These are phyloP conservation scores for Oscheius sp. DNA, from an alignment of 2,888 invertebrate species.

Conservation along the genomic window DNA sequence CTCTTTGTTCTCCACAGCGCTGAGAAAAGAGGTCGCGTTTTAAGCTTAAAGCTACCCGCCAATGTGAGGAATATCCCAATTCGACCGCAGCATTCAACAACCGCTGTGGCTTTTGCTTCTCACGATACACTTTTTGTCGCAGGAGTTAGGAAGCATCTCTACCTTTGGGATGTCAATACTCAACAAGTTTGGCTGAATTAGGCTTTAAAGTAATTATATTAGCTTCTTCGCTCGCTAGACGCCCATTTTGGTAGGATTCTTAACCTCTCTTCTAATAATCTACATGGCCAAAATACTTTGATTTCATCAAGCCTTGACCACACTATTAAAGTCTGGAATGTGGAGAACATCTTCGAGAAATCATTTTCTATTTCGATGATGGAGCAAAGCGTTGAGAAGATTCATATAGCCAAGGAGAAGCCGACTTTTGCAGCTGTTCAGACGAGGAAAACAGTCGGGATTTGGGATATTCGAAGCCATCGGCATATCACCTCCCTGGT, in stretches of 20 bases:
- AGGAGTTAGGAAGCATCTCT: conserved; percentile 90
- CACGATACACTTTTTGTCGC: conserved; percentile 90
- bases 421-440: conserved; percentile 85
- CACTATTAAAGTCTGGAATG: conserved; percentile 94
- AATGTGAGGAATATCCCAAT: conserved; percentile 65
- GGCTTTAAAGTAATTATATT: not conserved
- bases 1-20: conserved; percentile 53
- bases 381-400: conserved; percentile 90
- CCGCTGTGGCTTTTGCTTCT: conserved; percentile 89
- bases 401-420: conserved; percentile 77
- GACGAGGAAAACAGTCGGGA: conserved; percentile 90
- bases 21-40: conserved; percentile 31
- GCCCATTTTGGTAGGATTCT: conserved; percentile 97
- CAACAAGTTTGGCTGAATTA: conserved; percentile 70
- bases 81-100: conserved; percentile 83
- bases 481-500: conserved; percentile 61
- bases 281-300: conserved; percentile 78
- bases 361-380: conserved; percentile 94
- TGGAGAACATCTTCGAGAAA: conserved; percentile 97
- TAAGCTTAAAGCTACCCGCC: conserved; percentile 51
- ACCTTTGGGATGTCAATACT: conserved; percentile 84
- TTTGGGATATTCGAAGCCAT: conserved; percentile 76
- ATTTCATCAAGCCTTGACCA: conserved; percentile 96
- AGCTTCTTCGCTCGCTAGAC: conserved; percentile 87
- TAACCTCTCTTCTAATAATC: conserved; percentile 85